These are phyloP conservation scores for Empidonax alnorum DNA, from an alignment of 2,113 vertebrate species.

Conservation along the genomic window DNA sequence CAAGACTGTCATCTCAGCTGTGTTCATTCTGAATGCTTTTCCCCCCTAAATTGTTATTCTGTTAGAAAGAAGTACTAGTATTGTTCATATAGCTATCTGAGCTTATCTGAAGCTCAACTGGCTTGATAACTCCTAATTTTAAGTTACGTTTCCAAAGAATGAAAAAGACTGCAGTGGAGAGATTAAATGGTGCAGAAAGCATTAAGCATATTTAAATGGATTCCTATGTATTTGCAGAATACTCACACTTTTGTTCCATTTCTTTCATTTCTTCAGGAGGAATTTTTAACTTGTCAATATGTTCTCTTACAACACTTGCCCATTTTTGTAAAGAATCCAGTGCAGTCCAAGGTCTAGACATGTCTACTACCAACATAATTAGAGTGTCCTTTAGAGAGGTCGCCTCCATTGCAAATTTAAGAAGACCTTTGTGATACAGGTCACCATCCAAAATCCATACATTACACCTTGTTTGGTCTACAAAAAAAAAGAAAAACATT, in stretches of 20 bases:
- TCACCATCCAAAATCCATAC: constrained; percentile 98
- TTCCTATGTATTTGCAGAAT: background rate
- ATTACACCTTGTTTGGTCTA: constrained; percentile 96
- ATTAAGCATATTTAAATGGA: background rate
- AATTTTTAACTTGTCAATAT: constrained; percentile 94
- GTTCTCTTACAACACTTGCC: constrained; percentile 93
- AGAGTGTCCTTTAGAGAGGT: constrained; percentile 88
- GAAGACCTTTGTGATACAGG: constrained; percentile 96
- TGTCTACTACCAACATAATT: constrained; percentile 89
- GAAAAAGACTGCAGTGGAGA: background rate
- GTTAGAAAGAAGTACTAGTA: background rate
- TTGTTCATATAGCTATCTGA: background rate
- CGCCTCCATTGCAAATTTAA: constrained; percentile 90
- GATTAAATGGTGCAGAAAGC: constrained; percentile 46
- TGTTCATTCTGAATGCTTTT: background rate
- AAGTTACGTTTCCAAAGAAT: constrained; percentile 1
- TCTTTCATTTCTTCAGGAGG: constrained; percentile 94
- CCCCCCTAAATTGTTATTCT: background rate
- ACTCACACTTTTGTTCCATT: constrained; percentile 95
- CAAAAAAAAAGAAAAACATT: constrained; percentile 6
- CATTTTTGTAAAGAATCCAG: constrained; percentile 98
- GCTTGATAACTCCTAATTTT: background rate
- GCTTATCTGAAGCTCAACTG: background rate
- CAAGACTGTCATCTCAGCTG: background rate
- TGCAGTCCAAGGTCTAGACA: constrained; percentile 96